Evolutionary conservation across 92 coral and sea anemone species (phyloP).

Genomic region (Porites cylindrica): DNA sequence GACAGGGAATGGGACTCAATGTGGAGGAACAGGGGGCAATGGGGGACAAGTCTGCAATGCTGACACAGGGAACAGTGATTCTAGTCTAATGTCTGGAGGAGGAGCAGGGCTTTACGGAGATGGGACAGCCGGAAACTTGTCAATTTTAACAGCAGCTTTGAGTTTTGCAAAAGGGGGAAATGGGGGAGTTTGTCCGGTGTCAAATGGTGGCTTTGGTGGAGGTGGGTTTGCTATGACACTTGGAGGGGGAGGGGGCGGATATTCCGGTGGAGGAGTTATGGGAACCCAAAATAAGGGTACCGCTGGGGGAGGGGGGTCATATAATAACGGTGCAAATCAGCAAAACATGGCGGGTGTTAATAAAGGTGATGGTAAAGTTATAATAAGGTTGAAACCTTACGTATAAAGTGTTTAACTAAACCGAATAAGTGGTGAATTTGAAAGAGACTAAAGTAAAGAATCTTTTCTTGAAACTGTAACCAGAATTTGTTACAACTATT

Average conservation of each 20-base stretch:
- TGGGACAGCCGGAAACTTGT: conserved; percentile 19
- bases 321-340: conserved; percentile 3
- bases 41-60: conserved; percentile 68
- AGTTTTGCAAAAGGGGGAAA: conserved; percentile 71
- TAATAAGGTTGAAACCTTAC: neutral
- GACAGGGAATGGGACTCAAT: conserved; percentile 73
- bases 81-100: conserved; percentile 30
- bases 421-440: no score
- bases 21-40: conserved; percentile 23
- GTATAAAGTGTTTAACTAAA: no score
- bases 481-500: no score
- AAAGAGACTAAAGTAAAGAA: no score
- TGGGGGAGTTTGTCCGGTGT: conserved; percentile 39
- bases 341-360: conserved; percentile 9
- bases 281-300: conserved; percentile 11
- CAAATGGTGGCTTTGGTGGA: neutral
- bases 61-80: conserved; percentile 9
- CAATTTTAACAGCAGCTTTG: neutral
- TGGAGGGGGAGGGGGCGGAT: conserved; percentile 83
- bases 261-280: conserved; percentile 22
- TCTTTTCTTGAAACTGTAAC: no score
- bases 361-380: conserved; percentile 16
- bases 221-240: no score
- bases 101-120: conserved; percentile 64
- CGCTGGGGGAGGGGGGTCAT: conserved; percentile 81